Conservation (phyloP, 1,140 invertebrate species). For the Hirudo medicinalis region DNA sequence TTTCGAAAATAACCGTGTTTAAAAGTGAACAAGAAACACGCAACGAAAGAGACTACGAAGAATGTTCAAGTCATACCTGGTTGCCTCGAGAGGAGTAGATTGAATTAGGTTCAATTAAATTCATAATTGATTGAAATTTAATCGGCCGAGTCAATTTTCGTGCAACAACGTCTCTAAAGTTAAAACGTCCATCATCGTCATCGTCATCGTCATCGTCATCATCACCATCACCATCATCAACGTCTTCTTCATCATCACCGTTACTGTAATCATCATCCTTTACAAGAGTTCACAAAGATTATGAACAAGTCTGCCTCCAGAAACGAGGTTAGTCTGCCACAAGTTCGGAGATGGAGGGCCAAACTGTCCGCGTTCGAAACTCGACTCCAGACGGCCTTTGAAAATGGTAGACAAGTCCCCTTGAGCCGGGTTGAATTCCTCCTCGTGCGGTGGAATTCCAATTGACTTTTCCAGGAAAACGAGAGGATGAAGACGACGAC, state of each 20-base stretch:
- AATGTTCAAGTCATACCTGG: neutral
- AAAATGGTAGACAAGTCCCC: no score
- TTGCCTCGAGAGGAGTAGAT: neutral
- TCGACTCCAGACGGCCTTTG: no score
- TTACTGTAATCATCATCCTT: slow-evolving; percentile 7
- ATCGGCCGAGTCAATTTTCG: neutral
- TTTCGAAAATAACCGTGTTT: neutral
- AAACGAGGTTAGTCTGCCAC: no score
- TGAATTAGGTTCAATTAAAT: neutral
- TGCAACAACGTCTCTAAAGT: no score
- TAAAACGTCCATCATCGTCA: neutral
- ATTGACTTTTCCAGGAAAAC: no score
- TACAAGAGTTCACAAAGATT: no score
- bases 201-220: slow-evolving; percentile 14
- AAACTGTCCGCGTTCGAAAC: no score
- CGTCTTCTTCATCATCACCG: slow-evolving; percentile 8
- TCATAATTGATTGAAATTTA: neutral
- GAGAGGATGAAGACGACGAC: no score
- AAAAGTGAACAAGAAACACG: neutral
- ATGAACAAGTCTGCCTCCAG: no score
- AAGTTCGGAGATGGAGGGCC: no score
- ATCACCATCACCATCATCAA: slow-evolving; percentile 15
- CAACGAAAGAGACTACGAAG: neutral
- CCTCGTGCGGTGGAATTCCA: no score
- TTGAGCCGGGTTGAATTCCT: no score